Conservation (phyloP, 2,888 invertebrate genomes). For the Capitulum mitella region DNA sequence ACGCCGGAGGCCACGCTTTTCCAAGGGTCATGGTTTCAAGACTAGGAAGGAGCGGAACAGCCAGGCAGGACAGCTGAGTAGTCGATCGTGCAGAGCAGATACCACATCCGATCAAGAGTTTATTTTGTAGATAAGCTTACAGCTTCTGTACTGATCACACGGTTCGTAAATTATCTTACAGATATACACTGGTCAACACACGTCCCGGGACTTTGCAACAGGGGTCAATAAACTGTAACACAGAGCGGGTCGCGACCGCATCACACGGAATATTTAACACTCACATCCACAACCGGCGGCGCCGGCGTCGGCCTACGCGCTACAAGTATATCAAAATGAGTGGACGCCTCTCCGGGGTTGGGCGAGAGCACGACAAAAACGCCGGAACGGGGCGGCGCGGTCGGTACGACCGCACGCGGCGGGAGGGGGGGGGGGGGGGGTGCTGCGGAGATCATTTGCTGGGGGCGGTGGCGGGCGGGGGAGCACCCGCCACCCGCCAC, state of each 20-base stretch:
- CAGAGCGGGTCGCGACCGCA: background rate
- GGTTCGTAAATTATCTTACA: constrained; percentile 21
- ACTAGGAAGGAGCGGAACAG: too few species aligned
- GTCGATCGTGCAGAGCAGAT: too few species aligned
- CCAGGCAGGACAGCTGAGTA: too few species aligned
- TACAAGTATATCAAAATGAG: constrained; percentile 21
- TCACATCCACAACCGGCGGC: background rate
- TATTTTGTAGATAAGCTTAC: constrained; percentile 25
- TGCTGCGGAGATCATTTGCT: background rate
- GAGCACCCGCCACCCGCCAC: background rate
- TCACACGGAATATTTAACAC: background rate
- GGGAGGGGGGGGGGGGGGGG: background rate
- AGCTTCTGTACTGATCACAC: constrained; percentile 21
- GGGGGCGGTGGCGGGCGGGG: background rate
- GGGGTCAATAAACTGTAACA: constrained; percentile 6
- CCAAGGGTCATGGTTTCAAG: too few species aligned
- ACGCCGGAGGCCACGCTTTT: too few species aligned
- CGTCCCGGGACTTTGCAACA: background rate
- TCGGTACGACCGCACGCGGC: background rate
- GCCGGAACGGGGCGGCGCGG: background rate
- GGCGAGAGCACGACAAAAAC: background rate
- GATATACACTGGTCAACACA: constrained; percentile 9
- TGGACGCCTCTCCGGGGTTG: background rate
- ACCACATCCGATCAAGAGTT: constrained; percentile 1
- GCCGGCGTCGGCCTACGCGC: background rate